Percentiles rank a stretch among this genome's conserved stretches.
These are phyloP conservation scores for Pipra filicauda DNA, from an alignment of 2,113 vertebrate species.

Conservation along the genomic window DNA sequence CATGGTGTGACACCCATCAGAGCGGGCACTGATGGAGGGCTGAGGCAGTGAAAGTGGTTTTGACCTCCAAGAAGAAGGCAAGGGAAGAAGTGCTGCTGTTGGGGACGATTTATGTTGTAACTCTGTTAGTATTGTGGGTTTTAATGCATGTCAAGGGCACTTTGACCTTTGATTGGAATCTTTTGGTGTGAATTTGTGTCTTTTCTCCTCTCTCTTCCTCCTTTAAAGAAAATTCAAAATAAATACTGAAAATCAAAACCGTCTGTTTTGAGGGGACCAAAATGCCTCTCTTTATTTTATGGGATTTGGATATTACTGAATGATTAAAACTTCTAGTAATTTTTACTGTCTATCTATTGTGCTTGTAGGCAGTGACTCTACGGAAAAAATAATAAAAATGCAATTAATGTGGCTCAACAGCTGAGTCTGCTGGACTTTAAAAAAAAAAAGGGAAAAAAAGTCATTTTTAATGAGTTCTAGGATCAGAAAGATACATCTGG, in stretches of 20 bases:
- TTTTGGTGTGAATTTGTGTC: constrained; percentile 27
- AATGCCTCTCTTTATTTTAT: constrained; percentile 42
- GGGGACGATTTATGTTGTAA: neutral
- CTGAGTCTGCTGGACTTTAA: constrained; percentile 46
- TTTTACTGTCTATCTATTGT: constrained; percentile 39
- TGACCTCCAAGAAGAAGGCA: neutral
- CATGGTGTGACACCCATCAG: neutral
- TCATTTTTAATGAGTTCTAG: constrained; percentile 65
- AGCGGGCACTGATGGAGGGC: neutral
- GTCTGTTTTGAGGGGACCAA: constrained; percentile 43
- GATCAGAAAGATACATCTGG: constrained; percentile 67
- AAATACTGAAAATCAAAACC: constrained; percentile 35
- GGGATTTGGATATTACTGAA: constrained; percentile 41
- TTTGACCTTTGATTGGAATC: constrained; percentile 15
- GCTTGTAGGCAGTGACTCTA: constrained; percentile 33
- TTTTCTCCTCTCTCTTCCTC: neutral
- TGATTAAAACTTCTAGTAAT: constrained; percentile 15
- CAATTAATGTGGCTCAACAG: constrained; percentile 59
- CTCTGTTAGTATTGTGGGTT: neutral
- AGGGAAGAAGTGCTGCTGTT: neutral
- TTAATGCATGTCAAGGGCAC: constrained; percentile 22
- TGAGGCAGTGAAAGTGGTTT: neutral
- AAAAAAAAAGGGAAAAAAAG: neutral
- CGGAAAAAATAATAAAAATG: constrained; percentile 57
- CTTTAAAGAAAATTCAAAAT: constrained; percentile 23